Percentiles rank a stretch among this genome's conserved stretches.
Evolutionary conservation across 2,113 vertebrate genomes (phyloP).

Genomic region (Uropsilus gracilis): DNA sequence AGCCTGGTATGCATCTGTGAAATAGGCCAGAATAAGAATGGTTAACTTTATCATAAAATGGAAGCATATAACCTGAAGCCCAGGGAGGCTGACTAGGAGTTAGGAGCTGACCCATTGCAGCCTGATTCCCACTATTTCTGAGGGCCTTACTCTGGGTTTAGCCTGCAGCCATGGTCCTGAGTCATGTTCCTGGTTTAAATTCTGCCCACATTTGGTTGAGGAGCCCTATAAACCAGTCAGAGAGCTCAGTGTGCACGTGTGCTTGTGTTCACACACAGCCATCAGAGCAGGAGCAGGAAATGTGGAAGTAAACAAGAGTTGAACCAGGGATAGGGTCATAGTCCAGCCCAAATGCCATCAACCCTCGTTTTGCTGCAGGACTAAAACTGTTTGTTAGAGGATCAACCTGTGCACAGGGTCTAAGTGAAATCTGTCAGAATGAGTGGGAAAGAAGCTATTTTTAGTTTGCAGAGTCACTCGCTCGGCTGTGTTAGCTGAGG

Average conservation of each 20-base stretch:
- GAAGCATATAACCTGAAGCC: constrained; percentile 17
- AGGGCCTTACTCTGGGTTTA: constrained; percentile 27
- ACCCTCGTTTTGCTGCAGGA: constrained; percentile 49
- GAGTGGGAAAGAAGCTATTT: constrained; percentile 79
- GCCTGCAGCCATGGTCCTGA: constrained; percentile 60
- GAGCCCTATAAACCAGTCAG: constrained; percentile 12
- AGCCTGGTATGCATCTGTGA: neutral
- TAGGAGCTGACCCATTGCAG: neutral
- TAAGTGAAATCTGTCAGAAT: constrained; percentile 70
- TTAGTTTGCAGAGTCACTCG: constrained; percentile 81
- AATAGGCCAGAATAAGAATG: neutral
- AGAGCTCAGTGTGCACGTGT: neutral
- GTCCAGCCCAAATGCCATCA: constrained; percentile 4
- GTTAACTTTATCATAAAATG: neutral
- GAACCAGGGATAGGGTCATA: neutral
- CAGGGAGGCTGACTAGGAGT: neutral
- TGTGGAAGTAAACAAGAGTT: neutral
- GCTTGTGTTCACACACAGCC: neutral
- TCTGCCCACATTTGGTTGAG: constrained; percentile 65
- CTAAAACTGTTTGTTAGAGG: constrained; percentile 50
- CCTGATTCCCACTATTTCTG: neutral
- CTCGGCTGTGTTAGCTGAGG: constrained; percentile 73
- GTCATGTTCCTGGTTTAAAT: constrained; percentile 74
- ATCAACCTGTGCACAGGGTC: constrained; percentile 72
- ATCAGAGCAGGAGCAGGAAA: neutral